These are phyloP conservation scores for Zaprionus tsacasi DNA, from an alignment of 1,140 invertebrate genomes.

Conservation along the genomic window DNA sequence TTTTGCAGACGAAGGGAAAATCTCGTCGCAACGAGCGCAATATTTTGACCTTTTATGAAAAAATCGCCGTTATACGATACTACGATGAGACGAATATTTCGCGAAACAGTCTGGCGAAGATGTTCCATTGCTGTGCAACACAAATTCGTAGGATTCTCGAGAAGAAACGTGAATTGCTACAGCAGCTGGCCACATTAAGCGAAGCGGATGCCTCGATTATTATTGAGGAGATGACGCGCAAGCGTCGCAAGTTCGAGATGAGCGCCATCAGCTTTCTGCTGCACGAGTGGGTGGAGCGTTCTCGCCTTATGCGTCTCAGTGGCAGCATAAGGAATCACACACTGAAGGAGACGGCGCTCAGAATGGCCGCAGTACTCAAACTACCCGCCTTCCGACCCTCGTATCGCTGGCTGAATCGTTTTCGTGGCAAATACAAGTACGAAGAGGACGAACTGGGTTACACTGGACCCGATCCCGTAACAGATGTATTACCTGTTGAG, in stretches of 20 bases:
- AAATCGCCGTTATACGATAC: constrained; percentile 79
- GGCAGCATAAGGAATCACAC: constrained; percentile 69
- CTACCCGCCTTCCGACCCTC: constrained; percentile 75
- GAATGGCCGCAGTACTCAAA: constrained; percentile 74
- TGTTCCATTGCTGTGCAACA: constrained; percentile 81
- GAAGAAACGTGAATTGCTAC: constrained; percentile 71
- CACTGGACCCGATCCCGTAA: constrained; percentile 38
- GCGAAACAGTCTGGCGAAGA: constrained; percentile 75
- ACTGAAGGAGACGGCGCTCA: constrained; percentile 71
- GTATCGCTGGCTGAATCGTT: constrained; percentile 78
- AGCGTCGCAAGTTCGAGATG: constrained; percentile 81
- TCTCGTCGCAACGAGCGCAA: constrained; percentile 79
- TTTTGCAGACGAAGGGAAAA: constrained; percentile 48
- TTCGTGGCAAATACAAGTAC: constrained; percentile 78
- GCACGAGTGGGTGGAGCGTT: constrained; percentile 77
- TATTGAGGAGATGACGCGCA: constrained; percentile 80
- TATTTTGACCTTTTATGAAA: constrained; percentile 80
- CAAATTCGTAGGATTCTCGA: constrained; percentile 81
- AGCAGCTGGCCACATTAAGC: constrained; percentile 73
- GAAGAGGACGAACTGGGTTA: constrained; percentile 73
- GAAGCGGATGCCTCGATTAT: constrained; percentile 76
- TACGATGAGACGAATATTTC: constrained; percentile 81
- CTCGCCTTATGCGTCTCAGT: constrained; percentile 56
- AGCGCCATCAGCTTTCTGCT: constrained; percentile 78
- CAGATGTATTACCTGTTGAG: constrained; percentile 61